Evolutionary conservation across 2,888 invertebrate species (phyloP).

Genomic region (Lordiphosa fenestrarum): DNA sequence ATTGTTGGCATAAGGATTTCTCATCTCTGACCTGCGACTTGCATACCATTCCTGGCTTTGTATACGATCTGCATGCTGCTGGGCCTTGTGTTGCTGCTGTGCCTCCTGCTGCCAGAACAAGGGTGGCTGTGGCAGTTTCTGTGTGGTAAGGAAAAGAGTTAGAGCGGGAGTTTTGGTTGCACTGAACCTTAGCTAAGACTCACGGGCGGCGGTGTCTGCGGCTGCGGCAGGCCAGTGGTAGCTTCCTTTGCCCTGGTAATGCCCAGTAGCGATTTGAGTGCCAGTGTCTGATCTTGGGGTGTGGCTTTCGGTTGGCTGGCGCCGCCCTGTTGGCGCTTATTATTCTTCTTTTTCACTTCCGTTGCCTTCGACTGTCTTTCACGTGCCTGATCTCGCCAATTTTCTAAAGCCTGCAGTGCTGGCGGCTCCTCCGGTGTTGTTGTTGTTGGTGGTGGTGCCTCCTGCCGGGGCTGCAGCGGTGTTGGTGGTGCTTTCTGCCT

Average conservation of each 20-base stretch:
- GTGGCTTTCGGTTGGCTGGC: not conserved
- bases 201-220: too few relatives aligned
- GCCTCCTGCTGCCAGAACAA: conserved; percentile 62
- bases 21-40: not conserved
- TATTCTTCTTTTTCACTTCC: too few relatives aligned
- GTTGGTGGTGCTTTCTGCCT: conserved; percentile 2
- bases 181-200: too few relatives aligned
- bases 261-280: conserved; percentile 57
- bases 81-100: conserved; percentile 37
- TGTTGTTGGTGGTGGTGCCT: not conserved
- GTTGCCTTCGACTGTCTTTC: too few relatives aligned
- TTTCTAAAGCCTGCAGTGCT: not conserved
- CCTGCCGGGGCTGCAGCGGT: not conserved
- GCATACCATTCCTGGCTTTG: conserved; percentile 17
- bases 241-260: conserved; percentile 15
- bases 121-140: conserved; percentile 70
- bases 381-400: not conserved
- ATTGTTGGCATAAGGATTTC: not conserved
- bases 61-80: not conserved
- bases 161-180: too few relatives aligned
- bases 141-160: not conserved
- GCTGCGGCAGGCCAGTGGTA: not conserved
- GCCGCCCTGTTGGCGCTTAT: conserved; percentile 8
- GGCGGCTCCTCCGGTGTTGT: not conserved
- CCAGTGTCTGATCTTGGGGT: conserved; percentile 49